These are phyloP conservation scores for Vidua chalybeata DNA, from an alignment of 2,113 vertebrate species.

Conservation along the genomic window DNA sequence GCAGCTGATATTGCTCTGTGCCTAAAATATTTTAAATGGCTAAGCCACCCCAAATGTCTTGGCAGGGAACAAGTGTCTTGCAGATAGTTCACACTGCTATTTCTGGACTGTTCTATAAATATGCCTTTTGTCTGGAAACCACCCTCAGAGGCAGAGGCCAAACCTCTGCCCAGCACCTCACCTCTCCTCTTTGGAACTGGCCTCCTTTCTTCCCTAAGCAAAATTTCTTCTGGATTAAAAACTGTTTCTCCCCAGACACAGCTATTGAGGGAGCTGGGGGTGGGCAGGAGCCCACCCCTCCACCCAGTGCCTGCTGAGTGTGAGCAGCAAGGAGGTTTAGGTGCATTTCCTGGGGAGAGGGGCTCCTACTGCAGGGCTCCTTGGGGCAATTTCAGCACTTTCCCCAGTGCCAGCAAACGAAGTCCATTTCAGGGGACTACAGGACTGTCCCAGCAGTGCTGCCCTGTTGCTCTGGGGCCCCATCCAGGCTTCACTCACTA, in stretches of 20 bases:
- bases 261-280: not conserved
- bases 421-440: not conserved
- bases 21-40: not conserved
- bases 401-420: not conserved
- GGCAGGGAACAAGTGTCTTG: not conserved
- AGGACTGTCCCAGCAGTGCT: not conserved
- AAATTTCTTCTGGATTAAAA: not conserved
- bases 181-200: not conserved
- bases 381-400: not conserved
- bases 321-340: not conserved
- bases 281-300: not conserved
- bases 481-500: fast-evolving
- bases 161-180: not conserved
- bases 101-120: not conserved
- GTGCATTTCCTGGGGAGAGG: not conserved
- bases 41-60: not conserved
- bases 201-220: not conserved
- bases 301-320: fast-evolving
- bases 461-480: not conserved
- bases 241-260: not conserved
- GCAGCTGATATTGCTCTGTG: not conserved
- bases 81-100: not conserved
- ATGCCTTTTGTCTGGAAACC: not conserved
- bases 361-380: not conserved
- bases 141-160: not conserved